Percentiles rank a stretch among this genome's conserved stretches.
Evolutionary conservation across 2,113 vertebrate species (phyloP).

Genomic region (Struthio camelus): DNA sequence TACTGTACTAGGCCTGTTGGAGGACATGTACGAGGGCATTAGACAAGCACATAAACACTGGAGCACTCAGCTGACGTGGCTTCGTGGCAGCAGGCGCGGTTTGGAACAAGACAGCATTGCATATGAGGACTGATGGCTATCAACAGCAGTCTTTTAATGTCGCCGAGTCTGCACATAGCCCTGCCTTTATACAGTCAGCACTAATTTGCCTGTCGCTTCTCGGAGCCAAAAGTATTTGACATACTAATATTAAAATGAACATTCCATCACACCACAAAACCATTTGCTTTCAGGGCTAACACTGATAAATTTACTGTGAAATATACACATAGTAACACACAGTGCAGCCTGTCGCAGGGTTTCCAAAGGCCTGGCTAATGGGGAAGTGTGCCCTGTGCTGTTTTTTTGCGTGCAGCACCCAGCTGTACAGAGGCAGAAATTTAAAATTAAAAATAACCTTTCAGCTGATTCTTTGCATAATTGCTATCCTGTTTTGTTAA

Average conservation of each 20-base stretch:
- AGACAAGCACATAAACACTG: rapidly evolving
- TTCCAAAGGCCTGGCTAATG: constrained; percentile 31
- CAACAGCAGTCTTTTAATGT: background rate
- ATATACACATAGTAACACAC: background rate
- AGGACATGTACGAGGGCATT: background rate
- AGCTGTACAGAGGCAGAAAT: constrained; percentile 56
- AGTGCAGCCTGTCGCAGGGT: background rate
- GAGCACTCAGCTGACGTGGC: background rate
- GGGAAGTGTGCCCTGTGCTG: background rate
- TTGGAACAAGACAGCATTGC: background rate
- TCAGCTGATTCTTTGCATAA: constrained; percentile 73
- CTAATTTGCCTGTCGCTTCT: constrained; percentile 29
- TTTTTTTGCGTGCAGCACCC: constrained; percentile 52
- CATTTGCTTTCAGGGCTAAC: constrained; percentile 10
- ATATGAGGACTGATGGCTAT: background rate
- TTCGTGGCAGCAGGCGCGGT: rapidly evolving
- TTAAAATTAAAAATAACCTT: constrained; percentile 78
- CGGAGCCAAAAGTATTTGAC: constrained; percentile 31
- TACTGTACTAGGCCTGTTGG: background rate
- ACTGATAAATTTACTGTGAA: constrained; percentile 39
- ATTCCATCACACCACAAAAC: constrained; percentile 13
- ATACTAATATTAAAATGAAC: constrained; percentile 24
- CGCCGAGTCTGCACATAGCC: background rate
- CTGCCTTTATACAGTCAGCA: background rate
- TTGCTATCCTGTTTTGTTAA: constrained; percentile 77